A percentile compares a stretch with the other conserved stretches of the same genome.
Conservation (phyloP, 2,797 vertebrate species). For the Adrianichthys oophorus region DNA sequence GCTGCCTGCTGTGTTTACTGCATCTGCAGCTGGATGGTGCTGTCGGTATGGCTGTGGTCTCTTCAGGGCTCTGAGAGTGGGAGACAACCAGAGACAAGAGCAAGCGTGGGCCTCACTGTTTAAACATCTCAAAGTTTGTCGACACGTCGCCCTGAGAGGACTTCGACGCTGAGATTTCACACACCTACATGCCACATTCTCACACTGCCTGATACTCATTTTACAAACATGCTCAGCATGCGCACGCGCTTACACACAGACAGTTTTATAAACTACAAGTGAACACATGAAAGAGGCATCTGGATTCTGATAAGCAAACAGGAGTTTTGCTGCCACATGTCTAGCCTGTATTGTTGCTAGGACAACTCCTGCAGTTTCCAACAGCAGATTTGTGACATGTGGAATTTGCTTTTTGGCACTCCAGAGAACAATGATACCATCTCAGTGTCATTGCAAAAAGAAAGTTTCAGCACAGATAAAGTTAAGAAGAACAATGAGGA, state of each 20-base stretch:
- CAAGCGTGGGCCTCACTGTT: constrained; percentile 72
- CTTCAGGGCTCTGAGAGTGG: constrained; percentile 14
- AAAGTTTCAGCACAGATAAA: too few species aligned
- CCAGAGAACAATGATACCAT: too few species aligned
- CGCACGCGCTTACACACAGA: constrained; percentile 11
- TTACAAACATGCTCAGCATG: constrained; percentile 30
- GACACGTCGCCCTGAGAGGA: constrained; percentile 58
- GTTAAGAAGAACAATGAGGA: too few species aligned
- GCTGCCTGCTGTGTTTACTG: constrained; percentile 20
- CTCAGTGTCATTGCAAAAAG: too few species aligned
- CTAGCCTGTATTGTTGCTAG: constrained; percentile 16
- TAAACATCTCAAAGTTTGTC: constrained; percentile 76
- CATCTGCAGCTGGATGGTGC: constrained; percentile 60
- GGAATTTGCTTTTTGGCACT: not conserved
- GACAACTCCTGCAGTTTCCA: not conserved
- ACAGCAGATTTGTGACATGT: constrained; percentile 14
- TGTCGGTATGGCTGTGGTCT: constrained; percentile 27
- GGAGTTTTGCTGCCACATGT: constrained; percentile 13
- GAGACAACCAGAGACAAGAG: constrained; percentile 34
- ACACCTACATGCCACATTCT: constrained; percentile 79
- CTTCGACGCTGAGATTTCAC: constrained; percentile 60
- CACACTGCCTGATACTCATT: constrained; percentile 53
- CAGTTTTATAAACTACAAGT: constrained; percentile 15
- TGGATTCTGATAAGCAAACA: not conserved
- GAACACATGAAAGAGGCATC: not conserved